A percentile compares a stretch with the other conserved stretches of the same genome.
These are phyloP conservation scores for Lutjanus argentimaculatus DNA, from an alignment of 2,797 vertebrate genomes.

Conservation along the genomic window DNA sequence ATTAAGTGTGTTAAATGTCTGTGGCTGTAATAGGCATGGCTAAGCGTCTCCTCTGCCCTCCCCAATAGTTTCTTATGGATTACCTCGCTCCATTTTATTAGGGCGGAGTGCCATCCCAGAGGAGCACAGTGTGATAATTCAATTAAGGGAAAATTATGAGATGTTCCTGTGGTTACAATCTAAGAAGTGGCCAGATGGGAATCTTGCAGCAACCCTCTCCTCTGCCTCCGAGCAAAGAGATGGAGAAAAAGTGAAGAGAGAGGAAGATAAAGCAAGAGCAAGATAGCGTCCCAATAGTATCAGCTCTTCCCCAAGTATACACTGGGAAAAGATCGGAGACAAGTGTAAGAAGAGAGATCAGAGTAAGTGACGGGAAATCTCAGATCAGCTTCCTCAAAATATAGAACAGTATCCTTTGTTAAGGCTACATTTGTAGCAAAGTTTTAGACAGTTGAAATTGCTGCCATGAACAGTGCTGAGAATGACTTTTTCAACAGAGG, in stretches of 20 bases:
- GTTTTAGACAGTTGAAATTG: conserved; percentile 44
- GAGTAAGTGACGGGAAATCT: conserved; percentile 51
- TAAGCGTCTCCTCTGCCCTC: conserved; percentile 75
- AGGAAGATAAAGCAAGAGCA: conserved; percentile 19
- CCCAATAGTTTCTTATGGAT: conserved; percentile 77
- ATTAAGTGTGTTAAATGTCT: conserved; percentile 82
- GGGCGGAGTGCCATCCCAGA: conserved; percentile 62
- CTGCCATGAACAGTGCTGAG: conserved; percentile 31
- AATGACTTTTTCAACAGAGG: conserved; percentile 33
- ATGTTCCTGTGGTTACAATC: conserved; percentile 72
- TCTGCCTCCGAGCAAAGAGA: conserved; percentile 36
- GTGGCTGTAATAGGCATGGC: conserved; percentile 78
- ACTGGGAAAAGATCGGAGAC: conserved; percentile 34
- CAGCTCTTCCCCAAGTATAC: conserved; percentile 44
- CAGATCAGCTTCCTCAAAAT: conserved; percentile 56
- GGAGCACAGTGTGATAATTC: conserved; percentile 79
- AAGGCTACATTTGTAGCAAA: conserved; percentile 33
- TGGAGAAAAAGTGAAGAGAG: conserved; percentile 18
- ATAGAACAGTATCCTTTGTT: conserved; percentile 35
- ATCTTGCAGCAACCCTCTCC: conserved; percentile 37
- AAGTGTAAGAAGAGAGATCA: conserved; percentile 44
- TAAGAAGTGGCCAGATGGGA: conserved; percentile 58
- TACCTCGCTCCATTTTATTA: conserved; percentile 74
- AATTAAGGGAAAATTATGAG: conserved; percentile 78
- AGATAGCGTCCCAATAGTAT: conserved; percentile 30